Conservation (phyloP, 2,888 invertebrate genomes). For the Plagodis pulveraria region DNA sequence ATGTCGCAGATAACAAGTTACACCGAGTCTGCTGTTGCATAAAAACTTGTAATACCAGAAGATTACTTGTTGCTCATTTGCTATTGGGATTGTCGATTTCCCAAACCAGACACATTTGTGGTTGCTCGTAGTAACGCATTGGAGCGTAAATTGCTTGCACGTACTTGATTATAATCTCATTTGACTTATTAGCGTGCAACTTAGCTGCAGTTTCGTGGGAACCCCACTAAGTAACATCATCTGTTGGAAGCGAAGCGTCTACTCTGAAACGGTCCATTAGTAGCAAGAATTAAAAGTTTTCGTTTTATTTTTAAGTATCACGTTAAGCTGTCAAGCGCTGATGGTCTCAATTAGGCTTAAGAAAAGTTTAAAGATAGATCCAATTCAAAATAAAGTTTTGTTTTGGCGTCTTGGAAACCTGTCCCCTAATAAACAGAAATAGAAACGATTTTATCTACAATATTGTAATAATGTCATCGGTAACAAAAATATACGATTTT, state of each 20-base stretch:
- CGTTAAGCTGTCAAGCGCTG: slow-evolving; percentile 52
- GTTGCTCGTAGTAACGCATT: slow-evolving; percentile 65
- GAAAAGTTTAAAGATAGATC: slow-evolving; percentile 51
- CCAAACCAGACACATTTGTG: slow-evolving; percentile 67
- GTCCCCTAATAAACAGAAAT: slow-evolving; percentile 54
- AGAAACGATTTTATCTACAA: slow-evolving; percentile 40
- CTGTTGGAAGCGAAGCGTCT: slow-evolving; percentile 44
- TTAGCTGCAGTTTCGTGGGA: slow-evolving; percentile 67
- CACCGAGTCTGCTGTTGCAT: slow-evolving; percentile 23
- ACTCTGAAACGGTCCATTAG: slow-evolving; percentile 48
- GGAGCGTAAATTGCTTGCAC: slow-evolving; percentile 71
- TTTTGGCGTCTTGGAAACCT: slow-evolving; percentile 46
- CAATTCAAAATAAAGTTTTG: slow-evolving; percentile 44
- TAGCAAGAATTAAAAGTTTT: slow-evolving; percentile 28
- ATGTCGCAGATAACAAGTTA: slow-evolving; percentile 18
- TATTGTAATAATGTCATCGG: slow-evolving; percentile 43
- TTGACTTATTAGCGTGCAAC: slow-evolving; percentile 70
- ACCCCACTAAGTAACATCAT: slow-evolving; percentile 58
- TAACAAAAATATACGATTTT: slow-evolving; percentile 32
- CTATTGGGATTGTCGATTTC: slow-evolving; percentile 34
- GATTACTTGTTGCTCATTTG: slow-evolving; percentile 34
- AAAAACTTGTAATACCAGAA: slow-evolving; percentile 34
- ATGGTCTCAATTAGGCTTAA: slow-evolving; percentile 53
- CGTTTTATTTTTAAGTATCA: slow-evolving; percentile 45
- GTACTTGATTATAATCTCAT: slow-evolving; percentile 62